These are phyloP conservation scores for Cottus gobio DNA, from an alignment of 2,113 vertebrate species.

Conservation along the genomic window DNA sequence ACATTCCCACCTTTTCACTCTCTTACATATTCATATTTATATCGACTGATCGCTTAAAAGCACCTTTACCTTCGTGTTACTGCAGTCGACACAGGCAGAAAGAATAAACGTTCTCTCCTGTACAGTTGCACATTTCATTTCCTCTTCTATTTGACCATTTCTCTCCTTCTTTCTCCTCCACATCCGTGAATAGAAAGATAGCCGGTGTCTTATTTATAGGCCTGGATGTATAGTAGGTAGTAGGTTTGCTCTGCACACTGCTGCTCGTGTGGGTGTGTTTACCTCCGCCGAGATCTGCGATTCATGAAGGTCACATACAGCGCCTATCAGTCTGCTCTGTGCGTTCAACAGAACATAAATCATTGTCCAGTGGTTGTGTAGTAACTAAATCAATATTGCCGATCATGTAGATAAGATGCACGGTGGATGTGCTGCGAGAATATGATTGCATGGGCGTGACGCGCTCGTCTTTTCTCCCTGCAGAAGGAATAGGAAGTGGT, in stretches of 20 bases:
- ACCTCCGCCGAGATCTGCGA: constrained; percentile 54
- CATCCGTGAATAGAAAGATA: constrained; percentile 52
- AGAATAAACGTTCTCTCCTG: constrained; percentile 34
- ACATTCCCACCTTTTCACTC: background rate
- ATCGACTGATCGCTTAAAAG: constrained; percentile 40
- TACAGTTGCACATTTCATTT: constrained; percentile 49
- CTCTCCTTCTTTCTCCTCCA: constrained; percentile 62
- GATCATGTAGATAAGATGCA: constrained; percentile 70
- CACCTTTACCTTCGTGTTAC: constrained; percentile 41
- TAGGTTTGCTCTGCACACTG: constrained; percentile 51
- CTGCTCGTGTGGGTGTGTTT: constrained; percentile 67
- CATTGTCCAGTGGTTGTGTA: constrained; percentile 50
- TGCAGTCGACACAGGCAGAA: constrained; percentile 1
- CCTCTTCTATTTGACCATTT: constrained; percentile 34
- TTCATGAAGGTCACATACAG: constrained; percentile 70
- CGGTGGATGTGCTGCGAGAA: constrained; percentile 39
- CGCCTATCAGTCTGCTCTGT: constrained; percentile 37
- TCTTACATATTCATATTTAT: constrained; percentile 13
- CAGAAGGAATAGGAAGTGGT: constrained; percentile 68
- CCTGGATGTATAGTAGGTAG: constrained; percentile 63
- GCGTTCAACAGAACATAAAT: constrained; percentile 59
- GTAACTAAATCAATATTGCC: constrained; percentile 62
- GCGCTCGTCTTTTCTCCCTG: constrained; percentile 20
- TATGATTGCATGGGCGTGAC: constrained; percentile 44
- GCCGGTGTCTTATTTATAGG: constrained; percentile 66